Conservation (phyloP, 1,140 invertebrate genomes). For the Rhynchophorus ferrugineus region DNA sequence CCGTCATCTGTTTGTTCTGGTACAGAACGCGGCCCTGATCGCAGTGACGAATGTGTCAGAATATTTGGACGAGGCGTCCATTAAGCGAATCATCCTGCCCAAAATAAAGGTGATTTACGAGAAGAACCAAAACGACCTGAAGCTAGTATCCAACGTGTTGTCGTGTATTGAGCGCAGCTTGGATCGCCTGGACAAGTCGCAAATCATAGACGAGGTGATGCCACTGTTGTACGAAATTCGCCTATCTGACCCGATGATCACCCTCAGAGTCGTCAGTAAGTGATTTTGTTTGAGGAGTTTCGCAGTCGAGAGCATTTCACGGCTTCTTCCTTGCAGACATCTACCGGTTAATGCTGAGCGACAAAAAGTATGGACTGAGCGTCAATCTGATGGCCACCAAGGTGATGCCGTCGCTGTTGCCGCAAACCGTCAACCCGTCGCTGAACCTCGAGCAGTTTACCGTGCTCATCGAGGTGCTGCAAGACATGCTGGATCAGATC, state of each 20-base stretch:
- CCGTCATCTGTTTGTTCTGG: conserved; percentile 1
- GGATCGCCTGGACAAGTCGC: conserved; percentile 75
- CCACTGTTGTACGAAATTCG: conserved; percentile 83
- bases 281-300: conserved; percentile 31
- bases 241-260: conserved; percentile 76
- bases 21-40: conserved; percentile 79
- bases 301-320: not conserved
- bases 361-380: conserved; percentile 86
- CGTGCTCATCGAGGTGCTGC: conserved; percentile 77
- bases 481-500: conserved; percentile 88
- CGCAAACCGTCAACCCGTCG: conserved; percentile 85
- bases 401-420: conserved; percentile 86
- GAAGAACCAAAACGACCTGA: conserved; percentile 71
- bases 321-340: conserved; percentile 60
- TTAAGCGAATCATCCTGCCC: conserved; percentile 75
- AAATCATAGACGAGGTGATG: conserved; percentile 87
- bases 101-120: conserved; percentile 84
- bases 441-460: conserved; percentile 88
- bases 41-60: conserved; percentile 81
- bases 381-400: conserved; percentile 89
- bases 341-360: conserved; percentile 83
- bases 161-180: conserved; percentile 72
- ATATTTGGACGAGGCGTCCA: conserved; percentile 74
- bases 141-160: conserved; percentile 68
- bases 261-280: conserved; percentile 76